Base-by-base conservation (phyloP, 2,888 invertebrate genomes). In the Xanthia togata region DNA sequence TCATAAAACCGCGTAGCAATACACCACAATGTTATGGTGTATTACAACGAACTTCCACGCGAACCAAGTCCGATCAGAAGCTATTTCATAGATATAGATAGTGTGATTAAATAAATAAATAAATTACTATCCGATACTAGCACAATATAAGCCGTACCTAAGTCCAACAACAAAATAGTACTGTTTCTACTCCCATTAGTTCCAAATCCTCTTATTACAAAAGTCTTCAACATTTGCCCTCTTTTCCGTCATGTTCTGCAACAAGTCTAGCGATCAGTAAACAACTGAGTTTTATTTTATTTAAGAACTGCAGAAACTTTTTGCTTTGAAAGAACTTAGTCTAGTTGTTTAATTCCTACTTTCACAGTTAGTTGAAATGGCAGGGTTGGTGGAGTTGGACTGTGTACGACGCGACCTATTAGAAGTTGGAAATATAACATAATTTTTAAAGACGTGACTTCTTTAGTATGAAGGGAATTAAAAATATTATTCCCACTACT, bases 251-350 rank as follows among this genome's bases (percentile, higher is more conserved):
- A 53, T 23, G 11, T 11, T 31, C 17, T 26, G 35, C 53, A 75
- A 23, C 23, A 53, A 73, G 23, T 59, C 17, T 59, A 26, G 59
- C 50, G 9, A n/a, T 9, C 50, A 50, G 1, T n/a, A 17, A 0
- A 47, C 17, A n/a, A 55, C 53, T 4, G 12, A 23, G 4, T 26
- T n/a, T 44, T 26, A 50, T 69, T 81, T 77, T 26, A 64, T 63
- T 82, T 68, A n/a, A 23, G 53, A 72, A 78, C 26, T 65, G 38
- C 4, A 50, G 20, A 44, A 64, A 35, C n/a, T 55, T 23, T 26
- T 23, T 26, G 11, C 14, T 50, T 31, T 0, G 14, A 67, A 57
- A 57, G 20, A 82, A 55, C n/a, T 53, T 47, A 5, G 47, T 50
- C 20, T 50, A 50, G 50, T 50, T 50, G n/a, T 55, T 68, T 59